Percentiles rank a stretch among this genome's conserved stretches.
Conservation (phyloP, 2,113 vertebrate species). For the Brachyistius frenatus region DNA sequence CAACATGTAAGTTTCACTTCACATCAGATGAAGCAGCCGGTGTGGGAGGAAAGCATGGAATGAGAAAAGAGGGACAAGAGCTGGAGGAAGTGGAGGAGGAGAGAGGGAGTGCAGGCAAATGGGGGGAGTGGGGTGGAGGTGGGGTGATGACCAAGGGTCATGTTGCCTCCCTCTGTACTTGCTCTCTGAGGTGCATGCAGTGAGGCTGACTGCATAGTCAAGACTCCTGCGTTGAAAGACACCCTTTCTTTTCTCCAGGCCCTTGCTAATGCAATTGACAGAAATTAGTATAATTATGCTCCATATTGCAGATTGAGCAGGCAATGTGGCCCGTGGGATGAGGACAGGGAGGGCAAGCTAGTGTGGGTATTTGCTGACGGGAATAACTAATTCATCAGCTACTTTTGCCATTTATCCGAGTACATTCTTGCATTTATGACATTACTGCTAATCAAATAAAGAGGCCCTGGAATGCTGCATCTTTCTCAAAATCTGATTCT, state of each 20-base stretch:
- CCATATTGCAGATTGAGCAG: conserved; percentile 81
- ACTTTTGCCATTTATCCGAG: conserved; percentile 82
- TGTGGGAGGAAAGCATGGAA: conserved; percentile 73
- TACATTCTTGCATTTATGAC: conserved; percentile 86
- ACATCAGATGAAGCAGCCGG: conserved; percentile 42
- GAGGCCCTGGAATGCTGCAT: conserved; percentile 78
- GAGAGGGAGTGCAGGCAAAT: conserved; percentile 26
- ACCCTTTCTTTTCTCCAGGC: conserved; percentile 77
- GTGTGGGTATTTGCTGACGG: conserved; percentile 83
- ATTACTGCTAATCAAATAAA: conserved; percentile 85
- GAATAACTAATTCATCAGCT: conserved; percentile 81
- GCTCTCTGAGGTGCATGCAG: conserved; percentile 70
- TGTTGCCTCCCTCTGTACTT: conserved; percentile 66
- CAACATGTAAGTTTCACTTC: conserved; percentile 31
- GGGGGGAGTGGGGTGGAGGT: conserved; percentile 4
- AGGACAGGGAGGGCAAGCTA: conserved; percentile 50
- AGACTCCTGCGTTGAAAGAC: conserved; percentile 74
- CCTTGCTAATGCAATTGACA: conserved; percentile 82
- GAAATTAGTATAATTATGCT: conserved; percentile 85
- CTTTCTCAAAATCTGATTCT: conserved; percentile 82
- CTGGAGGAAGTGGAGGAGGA: conserved; percentile 56
- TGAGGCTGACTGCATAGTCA: conserved; percentile 60
- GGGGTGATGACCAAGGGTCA: conserved; percentile 69
- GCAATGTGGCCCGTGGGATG: conserved; percentile 78
- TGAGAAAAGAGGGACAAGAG: conserved; percentile 61